Conservation (phyloP, 64 coral and sea anemone genomes). For the Acropora yongei region DNA sequence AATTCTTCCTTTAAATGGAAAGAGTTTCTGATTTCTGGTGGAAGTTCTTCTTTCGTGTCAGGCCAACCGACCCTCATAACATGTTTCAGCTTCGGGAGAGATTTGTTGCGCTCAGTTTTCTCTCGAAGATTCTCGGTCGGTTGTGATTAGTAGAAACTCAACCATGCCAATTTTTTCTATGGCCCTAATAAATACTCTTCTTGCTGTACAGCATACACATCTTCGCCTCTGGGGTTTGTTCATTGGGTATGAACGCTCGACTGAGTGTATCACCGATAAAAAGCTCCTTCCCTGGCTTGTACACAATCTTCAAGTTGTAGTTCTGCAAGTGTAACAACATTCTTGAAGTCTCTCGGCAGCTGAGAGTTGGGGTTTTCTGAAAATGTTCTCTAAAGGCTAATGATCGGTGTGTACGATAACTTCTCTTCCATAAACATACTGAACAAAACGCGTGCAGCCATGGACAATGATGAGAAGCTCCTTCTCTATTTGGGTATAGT, state of each 20-base stretch:
- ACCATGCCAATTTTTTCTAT: background rate
- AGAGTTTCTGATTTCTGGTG: slow-evolving; percentile 4
- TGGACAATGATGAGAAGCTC: slow-evolving; percentile 55
- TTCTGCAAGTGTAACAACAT: slow-evolving; percentile 48
- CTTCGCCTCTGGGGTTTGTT: slow-evolving; percentile 6
- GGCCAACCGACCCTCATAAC: background rate
- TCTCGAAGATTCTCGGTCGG: no score
- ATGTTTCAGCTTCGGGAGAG: slow-evolving; percentile 8
- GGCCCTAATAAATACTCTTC: slow-evolving; percentile 21
- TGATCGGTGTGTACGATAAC: background rate
- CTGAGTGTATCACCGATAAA: slow-evolving; percentile 62
- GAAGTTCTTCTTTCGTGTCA: slow-evolving; percentile 24
- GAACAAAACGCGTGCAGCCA: background rate
- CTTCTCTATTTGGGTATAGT: slow-evolving; percentile 30
- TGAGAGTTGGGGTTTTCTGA: no score
- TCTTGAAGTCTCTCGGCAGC: no score
- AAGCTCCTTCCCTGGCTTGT: background rate
- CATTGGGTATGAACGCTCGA: slow-evolving; percentile 47
- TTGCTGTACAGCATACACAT: background rate
- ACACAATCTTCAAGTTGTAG: background rate
- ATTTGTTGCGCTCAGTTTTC: background rate
- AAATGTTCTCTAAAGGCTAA: no score
- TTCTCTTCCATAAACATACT: no score
- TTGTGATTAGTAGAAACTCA: no score
- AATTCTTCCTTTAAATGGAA: background rate